Conservation (phyloP, 2,888 invertebrate species). For the Gryllus longicercus region DNA sequence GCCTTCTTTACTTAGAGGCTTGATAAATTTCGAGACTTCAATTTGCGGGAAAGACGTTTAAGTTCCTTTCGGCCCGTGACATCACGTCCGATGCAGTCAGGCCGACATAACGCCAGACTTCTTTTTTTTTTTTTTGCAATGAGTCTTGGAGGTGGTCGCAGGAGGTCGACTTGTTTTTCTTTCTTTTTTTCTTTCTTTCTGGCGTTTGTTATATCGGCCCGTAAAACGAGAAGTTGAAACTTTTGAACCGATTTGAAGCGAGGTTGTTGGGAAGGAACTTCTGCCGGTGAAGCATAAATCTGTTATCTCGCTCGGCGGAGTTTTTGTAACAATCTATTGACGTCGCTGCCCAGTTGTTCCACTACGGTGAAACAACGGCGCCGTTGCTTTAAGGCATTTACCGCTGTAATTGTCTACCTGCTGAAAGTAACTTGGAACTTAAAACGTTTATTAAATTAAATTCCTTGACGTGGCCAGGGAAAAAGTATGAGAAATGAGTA, state of each 20-base stretch:
- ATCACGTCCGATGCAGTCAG: neutral
- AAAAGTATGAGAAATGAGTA: no score
- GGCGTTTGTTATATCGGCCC: neutral
- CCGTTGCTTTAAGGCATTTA: no score
- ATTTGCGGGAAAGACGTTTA: neutral
- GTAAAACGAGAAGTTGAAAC: neutral
- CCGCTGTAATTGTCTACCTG: no score
- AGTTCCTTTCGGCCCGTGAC: neutral
- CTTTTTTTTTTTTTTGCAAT: neutral
- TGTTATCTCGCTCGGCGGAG: no score
- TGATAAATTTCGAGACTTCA: slow-evolving; percentile 17
- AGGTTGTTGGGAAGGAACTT: no score
- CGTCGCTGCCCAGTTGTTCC: no score
- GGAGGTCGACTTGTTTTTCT: neutral
- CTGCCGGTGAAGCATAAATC: no score
- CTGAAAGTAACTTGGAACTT: no score
- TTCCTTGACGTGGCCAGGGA: no score
- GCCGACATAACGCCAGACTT: neutral
- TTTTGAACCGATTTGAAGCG: neutral
- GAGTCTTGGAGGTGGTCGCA: neutral
- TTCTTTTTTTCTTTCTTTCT: neutral
- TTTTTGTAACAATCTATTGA: no score
- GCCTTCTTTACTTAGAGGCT: slow-evolving; percentile 9
- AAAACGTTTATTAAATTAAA: no score
- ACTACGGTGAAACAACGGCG: no score